phyloP scores from a whole-genome alignment of 64 coral and sea anemone species.

The Cladopsammia gracilis region DNA sequence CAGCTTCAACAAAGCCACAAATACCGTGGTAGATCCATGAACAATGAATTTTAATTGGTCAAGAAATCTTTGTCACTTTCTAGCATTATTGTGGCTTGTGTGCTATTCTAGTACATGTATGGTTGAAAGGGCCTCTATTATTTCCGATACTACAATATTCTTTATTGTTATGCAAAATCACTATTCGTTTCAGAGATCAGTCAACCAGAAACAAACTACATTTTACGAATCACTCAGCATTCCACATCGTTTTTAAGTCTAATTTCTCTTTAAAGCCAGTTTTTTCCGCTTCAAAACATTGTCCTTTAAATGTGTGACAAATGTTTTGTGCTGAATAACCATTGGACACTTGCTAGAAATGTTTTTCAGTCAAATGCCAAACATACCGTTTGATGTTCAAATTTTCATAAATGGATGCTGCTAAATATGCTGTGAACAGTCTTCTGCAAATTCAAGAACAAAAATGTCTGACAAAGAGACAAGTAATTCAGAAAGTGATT shows the following conservation, averaged over 20 bases:
- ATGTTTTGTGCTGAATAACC: neutral
- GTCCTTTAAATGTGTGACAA: neutral
- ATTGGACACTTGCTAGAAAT: neutral
- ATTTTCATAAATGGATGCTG: neutral
- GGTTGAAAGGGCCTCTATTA: neutral
- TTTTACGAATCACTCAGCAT: neutral
- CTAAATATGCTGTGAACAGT: neutral
- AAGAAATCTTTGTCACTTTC: neutral
- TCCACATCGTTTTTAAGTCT: neutral
- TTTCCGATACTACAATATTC: neutral
- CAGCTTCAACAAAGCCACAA: too few relatives aligned
- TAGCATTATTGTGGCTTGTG: neutral
- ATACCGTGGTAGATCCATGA: neutral
- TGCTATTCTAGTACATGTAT: neutral
- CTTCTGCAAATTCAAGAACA: neutral
- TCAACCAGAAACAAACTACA: constrained; percentile 1
- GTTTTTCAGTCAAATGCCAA: neutral
- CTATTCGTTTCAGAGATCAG: neutral
- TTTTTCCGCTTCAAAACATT: neutral
- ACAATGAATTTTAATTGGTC: neutral
- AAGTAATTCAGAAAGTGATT: neutral
- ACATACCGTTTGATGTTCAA: neutral
- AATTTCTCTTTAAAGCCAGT: neutral
- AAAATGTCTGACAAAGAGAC: constrained; percentile 35
- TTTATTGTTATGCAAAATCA: constrained; percentile 48